These are phyloP conservation scores for Homalodisca vitripennis DNA, from an alignment of 1,140 invertebrate genomes.

Conservation along the genomic window DNA sequence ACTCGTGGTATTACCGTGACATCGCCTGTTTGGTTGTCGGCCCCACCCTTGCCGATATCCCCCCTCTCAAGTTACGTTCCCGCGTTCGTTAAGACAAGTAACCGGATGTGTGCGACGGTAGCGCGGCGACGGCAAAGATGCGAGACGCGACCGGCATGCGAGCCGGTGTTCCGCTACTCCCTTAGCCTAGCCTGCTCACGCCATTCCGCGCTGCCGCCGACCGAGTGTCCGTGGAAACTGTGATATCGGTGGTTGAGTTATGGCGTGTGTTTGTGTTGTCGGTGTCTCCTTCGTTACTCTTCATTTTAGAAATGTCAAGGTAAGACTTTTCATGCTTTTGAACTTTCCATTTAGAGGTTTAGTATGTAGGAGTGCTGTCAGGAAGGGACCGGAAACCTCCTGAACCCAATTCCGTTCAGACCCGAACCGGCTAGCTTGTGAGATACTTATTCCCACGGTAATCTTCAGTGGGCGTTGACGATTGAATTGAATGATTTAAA, in stretches of 20 bases:
- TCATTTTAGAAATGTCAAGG: no score
- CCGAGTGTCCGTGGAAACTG: neutral
- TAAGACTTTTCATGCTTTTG: no score
- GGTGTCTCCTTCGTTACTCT: neutral
- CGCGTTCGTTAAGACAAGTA: conserved; percentile 1
- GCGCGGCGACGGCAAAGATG: neutral
- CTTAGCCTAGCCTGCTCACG: neutral
- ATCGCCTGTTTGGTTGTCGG: no score
- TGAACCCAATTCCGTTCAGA: no score
- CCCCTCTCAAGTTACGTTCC: conserved; percentile 13
- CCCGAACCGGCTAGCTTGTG: no score
- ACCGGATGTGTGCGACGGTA: conserved; percentile 10
- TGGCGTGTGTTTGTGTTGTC: neutral
- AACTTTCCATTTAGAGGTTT: no score
- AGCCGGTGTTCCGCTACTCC: neutral
- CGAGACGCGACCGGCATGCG: neutral
- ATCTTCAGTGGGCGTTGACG: no score
- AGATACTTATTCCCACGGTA: no score
- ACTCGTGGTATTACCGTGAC: no score
- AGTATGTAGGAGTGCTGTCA: no score
- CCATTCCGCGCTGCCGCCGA: neutral
- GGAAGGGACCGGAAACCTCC: no score
- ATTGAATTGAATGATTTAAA: no score
- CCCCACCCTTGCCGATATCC: neutral
- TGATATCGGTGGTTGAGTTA: neutral